Evolutionary conservation across 2,113 vertebrate genomes (phyloP), one percentile per base, ranked within the genome.

Genomic region (Hucho hucho): DNA sequence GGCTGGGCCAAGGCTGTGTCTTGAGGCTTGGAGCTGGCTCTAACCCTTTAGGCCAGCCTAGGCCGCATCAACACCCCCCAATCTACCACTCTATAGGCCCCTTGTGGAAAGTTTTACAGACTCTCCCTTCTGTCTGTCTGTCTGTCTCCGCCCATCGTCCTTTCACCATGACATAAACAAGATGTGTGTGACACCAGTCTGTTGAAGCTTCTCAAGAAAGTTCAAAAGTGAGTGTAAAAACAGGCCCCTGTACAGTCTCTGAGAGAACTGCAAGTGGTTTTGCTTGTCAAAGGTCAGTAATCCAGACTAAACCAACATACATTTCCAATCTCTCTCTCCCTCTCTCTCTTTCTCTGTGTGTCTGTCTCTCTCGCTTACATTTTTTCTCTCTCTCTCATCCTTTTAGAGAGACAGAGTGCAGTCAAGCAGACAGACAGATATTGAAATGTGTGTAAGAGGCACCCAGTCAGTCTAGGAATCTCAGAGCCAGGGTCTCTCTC

Each of bases 11-110:
- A 74, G 81, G 49, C 46, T 77, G 9, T 9, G 7, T 90, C 20
- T 87, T 87, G 87, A 89, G 93, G 87, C 86, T 87, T 90, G 81
- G 82, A 83, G 80, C 84, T 93, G 89, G 91, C 86, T 78, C 78
- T 12, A 43, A 43, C 37, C 37, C 37, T 11, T 43, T 43, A 43
- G 37, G 9, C 37, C 37, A 43, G 9, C 37, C 37, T 43, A 43
- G 37, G 7, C 37, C 37, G 37, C 75, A 46, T 69, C 74, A 37
- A 73, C 77, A 87, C 69, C 70, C 46, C 24, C 20, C 29, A 20
- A 53, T 74, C 73, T 74, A 82, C 75, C 63, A 68, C 66, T 74
- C 72, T 22, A 20, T 76, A 53, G 22, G 53, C 79, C 37, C 37
- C 37, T 43, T 43, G 59, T 49, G 70, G 71, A 87, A 84, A 86